Evolutionary conservation across 2,797 vertebrate species (phyloP).

Genomic region (Xerus rutilus): DNA sequence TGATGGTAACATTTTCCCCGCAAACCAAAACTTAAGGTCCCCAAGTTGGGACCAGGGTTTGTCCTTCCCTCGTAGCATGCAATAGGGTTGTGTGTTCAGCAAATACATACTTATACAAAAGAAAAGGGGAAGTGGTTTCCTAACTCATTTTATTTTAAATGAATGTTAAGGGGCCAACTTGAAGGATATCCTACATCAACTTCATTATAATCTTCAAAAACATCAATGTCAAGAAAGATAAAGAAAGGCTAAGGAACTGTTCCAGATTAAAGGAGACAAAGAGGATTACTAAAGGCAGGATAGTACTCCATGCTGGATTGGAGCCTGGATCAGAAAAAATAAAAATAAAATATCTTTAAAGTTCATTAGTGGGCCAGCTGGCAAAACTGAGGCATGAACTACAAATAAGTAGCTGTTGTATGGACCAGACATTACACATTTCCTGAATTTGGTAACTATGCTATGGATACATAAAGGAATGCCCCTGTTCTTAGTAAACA

Average conservation of each 20-base stretch:
- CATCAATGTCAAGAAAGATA: background rate
- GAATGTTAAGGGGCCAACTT: background rate
- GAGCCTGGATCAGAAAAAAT: background rate
- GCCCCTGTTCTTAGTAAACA: background rate
- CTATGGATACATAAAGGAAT: background rate
- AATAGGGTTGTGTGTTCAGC: background rate
- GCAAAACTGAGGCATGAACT: background rate
- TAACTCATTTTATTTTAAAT: background rate
- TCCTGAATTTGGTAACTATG: background rate
- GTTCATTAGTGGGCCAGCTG: background rate
- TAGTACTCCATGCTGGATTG: background rate
- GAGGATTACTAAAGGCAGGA: background rate
- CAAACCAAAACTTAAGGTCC: background rate
- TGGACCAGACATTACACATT: background rate
- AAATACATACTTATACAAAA: background rate
- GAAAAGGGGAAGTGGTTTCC: background rate
- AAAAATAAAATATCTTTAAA: background rate
- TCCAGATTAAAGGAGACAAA: background rate
- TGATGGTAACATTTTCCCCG: background rate
- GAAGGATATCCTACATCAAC: background rate
- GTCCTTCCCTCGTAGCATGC: background rate
- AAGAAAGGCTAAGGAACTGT: background rate
- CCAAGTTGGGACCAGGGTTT: background rate
- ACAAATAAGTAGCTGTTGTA: background rate
- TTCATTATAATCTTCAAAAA: conserved; percentile 9